Base-by-base conservation (phyloP, 2,113 vertebrate genomes). In the Oryzias celebensis region DNA sequence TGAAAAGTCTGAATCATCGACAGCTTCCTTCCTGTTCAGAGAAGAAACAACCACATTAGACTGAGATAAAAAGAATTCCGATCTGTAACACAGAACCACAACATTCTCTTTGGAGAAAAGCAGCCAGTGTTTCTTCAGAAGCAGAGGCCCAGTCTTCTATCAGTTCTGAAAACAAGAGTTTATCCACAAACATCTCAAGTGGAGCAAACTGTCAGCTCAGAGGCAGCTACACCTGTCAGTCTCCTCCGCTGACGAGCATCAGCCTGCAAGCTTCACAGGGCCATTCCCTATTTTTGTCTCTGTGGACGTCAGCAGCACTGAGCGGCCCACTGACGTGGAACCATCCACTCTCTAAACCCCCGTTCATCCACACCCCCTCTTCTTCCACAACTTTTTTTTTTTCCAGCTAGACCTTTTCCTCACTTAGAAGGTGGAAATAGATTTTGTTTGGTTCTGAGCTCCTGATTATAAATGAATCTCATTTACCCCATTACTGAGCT, bases 261-360 rank as follows among this genome's bases (percentile, higher is more conserved):
- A 60, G 26, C 26, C 26, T 28, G 26, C 26, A 28, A 20, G 26
- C 75, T 83, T 86, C 73, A 65, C 69, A 72, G 78, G 68, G 45
- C 74, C 20, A 24, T 60, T 83, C 77, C 72, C 78, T 87, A 80
- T 88, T 85, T 86, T 67, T 55, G 81, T 87, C 85, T 71, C 77
- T 3, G 52, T 61, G 77, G 87, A 84, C 79, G 81, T 85, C 82
- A 87, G 84, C 71, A 79, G 75, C 73, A 12, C 20, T 17, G 75
- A 4, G 51, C 60, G 53, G 66, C 62, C 78, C 73, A 76, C 61
- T 86, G 81, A 89, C 83, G 85, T 80, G 80, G 75, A 87, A 84
- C 71, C 54, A 63, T 75, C 63, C 77, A 57, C 65, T 62, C 61
- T 75, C 55, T 57, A 54, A 60, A 46, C 66, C 71, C 62, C 65